A percentile compares a stretch with the other conserved stretches of the same genome.
These are phyloP conservation scores for Caprella mutica DNA, from an alignment of 2,888 invertebrate species.

Conservation along the genomic window DNA sequence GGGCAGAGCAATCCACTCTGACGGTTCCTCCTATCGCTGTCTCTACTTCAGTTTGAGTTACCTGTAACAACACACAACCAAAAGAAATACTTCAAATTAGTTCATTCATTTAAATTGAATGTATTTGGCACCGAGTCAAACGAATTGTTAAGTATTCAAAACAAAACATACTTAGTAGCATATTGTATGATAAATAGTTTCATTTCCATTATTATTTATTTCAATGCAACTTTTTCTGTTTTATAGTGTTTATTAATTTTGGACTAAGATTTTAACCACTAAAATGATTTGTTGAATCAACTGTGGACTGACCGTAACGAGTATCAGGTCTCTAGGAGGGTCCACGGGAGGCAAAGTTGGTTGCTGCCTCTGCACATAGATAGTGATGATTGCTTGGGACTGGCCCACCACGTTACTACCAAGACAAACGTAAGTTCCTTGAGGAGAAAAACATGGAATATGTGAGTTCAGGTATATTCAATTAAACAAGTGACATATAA, in stretches of 20 bases:
- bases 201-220: no score
- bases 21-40: constrained; percentile 54
- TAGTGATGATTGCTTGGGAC: constrained; percentile 51
- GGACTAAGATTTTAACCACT: not conserved
- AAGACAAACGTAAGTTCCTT: constrained; percentile 71
- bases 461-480: not conserved
- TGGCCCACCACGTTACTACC: constrained; percentile 60
- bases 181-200: no score
- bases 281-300: not conserved
- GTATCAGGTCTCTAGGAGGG: constrained; percentile 12
- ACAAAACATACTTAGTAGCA: no score
- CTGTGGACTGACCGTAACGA: constrained; percentile 1
- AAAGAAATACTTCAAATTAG: no score
- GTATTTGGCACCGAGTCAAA: no score
- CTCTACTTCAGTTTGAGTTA: constrained; percentile 42
- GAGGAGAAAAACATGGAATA: no score
- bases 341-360: not conserved
- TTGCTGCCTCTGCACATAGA: constrained; percentile 58
- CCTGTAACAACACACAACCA: no score
- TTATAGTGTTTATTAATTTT: no score
- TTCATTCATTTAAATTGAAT: no score
- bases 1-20: constrained; percentile 48
- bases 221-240: no score
- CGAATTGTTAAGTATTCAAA: no score
- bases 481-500: not conserved